phyloP scores from a whole-genome alignment of 2,797 vertebrate species.

The Dallia pectoralis region DNA sequence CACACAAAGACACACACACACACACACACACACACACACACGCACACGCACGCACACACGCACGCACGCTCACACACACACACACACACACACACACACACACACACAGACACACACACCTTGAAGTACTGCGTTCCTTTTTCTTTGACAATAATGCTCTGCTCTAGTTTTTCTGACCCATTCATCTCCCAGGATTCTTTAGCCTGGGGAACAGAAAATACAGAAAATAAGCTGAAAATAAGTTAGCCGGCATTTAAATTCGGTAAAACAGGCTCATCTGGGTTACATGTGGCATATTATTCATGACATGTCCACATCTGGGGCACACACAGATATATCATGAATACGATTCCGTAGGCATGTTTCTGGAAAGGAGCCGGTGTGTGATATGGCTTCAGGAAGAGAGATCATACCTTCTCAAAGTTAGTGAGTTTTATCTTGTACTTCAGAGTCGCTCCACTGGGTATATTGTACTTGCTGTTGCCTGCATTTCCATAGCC shows the following conservation, averaged over 20 bases:
- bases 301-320: too few relatives aligned
- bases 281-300: neutral
- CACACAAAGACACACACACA: too few relatives aligned
- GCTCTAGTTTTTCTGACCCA: slow-evolving; percentile 87
- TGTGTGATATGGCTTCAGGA: neutral
- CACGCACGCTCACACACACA: too few relatives aligned
- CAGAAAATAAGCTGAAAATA: too few relatives aligned
- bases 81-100: too few relatives aligned
- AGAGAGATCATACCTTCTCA: slow-evolving; percentile 82
- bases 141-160: slow-evolving; percentile 90
- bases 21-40: too few relatives aligned
- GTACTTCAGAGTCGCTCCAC: slow-evolving; percentile 83
- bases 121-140: slow-evolving; percentile 94
- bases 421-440: slow-evolving; percentile 87
- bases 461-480: slow-evolving; percentile 83
- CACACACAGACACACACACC: slow-evolving; percentile 64
- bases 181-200: slow-evolving; percentile 99
- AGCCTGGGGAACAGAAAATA: slow-evolving; percentile 69
- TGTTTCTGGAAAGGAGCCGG: neutral
- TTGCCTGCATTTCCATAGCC: slow-evolving; percentile 85
- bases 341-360: neutral
- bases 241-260: neutral
- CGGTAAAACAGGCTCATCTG: neutral
- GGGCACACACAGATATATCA: neutral
- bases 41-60: slow-evolving; percentile 57